A percentile compares a stretch with the other conserved stretches of the same genome.
Conservation (phyloP, 2,113 vertebrate species). For the Accipiter virgatus region DNA sequence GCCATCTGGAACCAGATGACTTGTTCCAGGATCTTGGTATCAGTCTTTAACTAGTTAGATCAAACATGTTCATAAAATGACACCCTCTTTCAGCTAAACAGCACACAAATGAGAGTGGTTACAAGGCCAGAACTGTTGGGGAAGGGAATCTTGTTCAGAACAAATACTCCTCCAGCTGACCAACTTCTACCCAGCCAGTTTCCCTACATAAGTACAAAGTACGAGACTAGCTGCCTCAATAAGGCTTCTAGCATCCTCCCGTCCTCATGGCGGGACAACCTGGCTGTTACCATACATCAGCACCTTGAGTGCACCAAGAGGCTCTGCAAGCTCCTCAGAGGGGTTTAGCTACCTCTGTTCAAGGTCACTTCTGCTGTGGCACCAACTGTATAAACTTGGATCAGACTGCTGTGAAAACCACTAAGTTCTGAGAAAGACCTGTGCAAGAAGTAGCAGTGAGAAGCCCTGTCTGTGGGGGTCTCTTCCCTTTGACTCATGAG, state of each 20-base stretch:
- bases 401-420: background rate
- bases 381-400: background rate
- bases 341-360: background rate
- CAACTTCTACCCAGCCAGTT: background rate
- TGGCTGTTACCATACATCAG: background rate
- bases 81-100: background rate
- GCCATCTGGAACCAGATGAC: background rate
- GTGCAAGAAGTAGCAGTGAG: background rate
- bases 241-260: background rate
- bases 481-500: background rate
- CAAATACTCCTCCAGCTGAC: background rate
- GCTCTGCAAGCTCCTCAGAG: background rate
- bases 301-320: background rate
- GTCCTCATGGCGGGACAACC: background rate
- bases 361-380: background rate
- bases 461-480: background rate
- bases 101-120: background rate
- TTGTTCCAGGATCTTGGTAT: background rate
- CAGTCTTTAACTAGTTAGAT: background rate
- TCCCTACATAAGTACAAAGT: background rate
- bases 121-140: background rate
- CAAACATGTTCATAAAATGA: background rate
- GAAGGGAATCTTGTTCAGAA: background rate
- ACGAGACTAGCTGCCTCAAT: background rate
- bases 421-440: background rate